phyloP scores from a whole-genome alignment of 2,797 vertebrate species.

The Microtus obscurus region DNA sequence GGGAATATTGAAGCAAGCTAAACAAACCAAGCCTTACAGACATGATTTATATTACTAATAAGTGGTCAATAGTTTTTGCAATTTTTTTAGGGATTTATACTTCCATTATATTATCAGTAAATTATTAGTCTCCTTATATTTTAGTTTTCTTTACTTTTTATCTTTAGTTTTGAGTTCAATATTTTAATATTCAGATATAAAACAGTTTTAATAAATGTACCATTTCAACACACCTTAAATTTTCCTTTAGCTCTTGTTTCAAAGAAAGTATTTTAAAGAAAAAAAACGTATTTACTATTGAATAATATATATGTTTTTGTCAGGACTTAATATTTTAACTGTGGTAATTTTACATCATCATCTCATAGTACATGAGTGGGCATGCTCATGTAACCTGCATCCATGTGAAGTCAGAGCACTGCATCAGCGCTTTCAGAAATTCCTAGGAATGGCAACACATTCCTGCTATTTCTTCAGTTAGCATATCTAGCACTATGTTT shows the following conservation, averaged over 20 bases:
- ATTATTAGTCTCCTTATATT: not conserved
- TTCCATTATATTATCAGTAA: not conserved
- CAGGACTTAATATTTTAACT: not conserved
- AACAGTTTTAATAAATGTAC: not conserved
- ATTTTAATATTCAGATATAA: not conserved
- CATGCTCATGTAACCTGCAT: not conserved
- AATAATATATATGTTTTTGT: not conserved
- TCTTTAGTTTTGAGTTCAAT: conserved; percentile 1
- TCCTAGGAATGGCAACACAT: not conserved
- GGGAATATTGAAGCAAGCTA: not conserved
- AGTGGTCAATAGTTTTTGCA: not conserved
- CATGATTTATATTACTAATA: not conserved
- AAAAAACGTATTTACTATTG: not conserved
- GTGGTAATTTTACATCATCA: not conserved
- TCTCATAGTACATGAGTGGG: not conserved
- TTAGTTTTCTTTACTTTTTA: conserved; percentile 31
- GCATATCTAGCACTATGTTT: not conserved
- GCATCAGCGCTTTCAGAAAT: not conserved
- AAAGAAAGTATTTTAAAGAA: not conserved
- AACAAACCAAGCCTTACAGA: not conserved
- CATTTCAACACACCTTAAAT: not conserved
- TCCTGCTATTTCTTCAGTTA: conserved; percentile 9
- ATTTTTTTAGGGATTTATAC: not conserved
- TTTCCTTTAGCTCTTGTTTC: not conserved
- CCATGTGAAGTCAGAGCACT: not conserved